These are phyloP conservation scores for Aplysia californica DNA, from an alignment of 1,140 invertebrate genomes.

Conservation along the genomic window DNA sequence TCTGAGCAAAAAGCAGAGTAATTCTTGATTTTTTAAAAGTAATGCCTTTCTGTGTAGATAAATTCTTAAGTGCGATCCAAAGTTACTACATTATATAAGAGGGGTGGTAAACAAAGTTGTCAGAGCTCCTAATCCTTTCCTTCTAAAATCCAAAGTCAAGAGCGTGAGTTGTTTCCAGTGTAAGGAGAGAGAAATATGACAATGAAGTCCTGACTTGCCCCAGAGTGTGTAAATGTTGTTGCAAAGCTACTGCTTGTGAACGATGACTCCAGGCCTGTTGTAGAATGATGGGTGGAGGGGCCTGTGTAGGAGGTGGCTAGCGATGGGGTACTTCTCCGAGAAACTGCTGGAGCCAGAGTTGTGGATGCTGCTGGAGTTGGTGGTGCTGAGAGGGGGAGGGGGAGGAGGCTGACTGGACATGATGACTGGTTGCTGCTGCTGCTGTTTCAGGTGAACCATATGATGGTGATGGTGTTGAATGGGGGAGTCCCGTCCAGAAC, in stretches of 20 bases:
- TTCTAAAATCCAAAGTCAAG: no score
- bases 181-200: no score
- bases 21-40: no score
- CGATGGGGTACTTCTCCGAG: conserved; percentile 54
- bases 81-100: no score
- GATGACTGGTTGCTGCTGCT: conserved; percentile 13
- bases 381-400: background rate
- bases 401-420: background rate
- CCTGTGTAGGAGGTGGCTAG: conserved; percentile 52
- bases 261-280: background rate
- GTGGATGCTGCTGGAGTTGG: conserved; percentile 16
- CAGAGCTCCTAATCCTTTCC: no score
- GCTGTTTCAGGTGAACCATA: conserved; percentile 27
- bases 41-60: no score
- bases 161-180: no score
- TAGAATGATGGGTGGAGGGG: background rate
- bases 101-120: no score
- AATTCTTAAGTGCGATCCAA: no score
- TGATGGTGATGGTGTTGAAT: conserved; percentile 33
- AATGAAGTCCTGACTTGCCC: no score
- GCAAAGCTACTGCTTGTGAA: background rate
- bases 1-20: no score
- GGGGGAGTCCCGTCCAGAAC: conserved; percentile 53
- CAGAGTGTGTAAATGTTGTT: background rate
- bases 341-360: conserved; percentile 31